Evolutionary conservation across 2,888 invertebrate genomes (phyloP).

Genomic region (Pammene aurita): DNA sequence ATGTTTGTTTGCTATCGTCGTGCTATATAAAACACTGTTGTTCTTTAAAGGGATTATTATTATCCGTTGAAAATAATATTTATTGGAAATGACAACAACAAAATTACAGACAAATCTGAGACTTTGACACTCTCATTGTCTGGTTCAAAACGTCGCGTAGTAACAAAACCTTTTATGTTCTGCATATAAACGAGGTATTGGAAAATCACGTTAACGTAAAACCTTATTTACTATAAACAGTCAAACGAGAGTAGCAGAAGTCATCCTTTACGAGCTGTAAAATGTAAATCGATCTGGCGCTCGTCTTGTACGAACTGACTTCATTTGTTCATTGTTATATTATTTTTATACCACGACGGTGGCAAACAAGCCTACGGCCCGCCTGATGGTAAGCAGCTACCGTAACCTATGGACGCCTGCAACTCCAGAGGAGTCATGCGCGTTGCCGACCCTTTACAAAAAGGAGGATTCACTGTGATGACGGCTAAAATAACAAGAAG

Average conservation of each 20-base stretch:
- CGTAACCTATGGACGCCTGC: too few species aligned
- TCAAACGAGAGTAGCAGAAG: constrained; percentile 71
- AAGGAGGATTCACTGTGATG: too few species aligned
- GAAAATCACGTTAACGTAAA: constrained; percentile 68
- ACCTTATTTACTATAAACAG: constrained; percentile 78
- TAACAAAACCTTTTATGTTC: constrained; percentile 59
- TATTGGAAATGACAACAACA: constrained; percentile 6
- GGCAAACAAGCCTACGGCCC: too few species aligned
- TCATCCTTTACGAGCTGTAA: constrained; percentile 77
- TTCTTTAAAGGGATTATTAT: neutral
- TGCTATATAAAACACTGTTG: neutral
- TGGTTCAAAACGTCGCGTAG: constrained; percentile 53
- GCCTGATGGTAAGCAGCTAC: too few species aligned
- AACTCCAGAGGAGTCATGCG: too few species aligned
- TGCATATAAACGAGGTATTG: constrained; percentile 61
- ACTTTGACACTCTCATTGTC: constrained; percentile 41
- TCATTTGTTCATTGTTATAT: constrained; percentile 27
- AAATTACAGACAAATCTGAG: constrained; percentile 25
- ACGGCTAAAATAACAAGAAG: too few species aligned
- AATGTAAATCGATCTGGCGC: constrained; percentile 74
- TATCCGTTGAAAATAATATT: neutral
- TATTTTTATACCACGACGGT: too few species aligned
- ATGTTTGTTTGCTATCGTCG: too few species aligned
- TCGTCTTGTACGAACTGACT: constrained; percentile 11
- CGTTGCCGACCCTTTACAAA: too few species aligned